These are phyloP conservation scores for Lipophrys pholis DNA, from an alignment of 2,113 vertebrate genomes.

Conservation along the genomic window DNA sequence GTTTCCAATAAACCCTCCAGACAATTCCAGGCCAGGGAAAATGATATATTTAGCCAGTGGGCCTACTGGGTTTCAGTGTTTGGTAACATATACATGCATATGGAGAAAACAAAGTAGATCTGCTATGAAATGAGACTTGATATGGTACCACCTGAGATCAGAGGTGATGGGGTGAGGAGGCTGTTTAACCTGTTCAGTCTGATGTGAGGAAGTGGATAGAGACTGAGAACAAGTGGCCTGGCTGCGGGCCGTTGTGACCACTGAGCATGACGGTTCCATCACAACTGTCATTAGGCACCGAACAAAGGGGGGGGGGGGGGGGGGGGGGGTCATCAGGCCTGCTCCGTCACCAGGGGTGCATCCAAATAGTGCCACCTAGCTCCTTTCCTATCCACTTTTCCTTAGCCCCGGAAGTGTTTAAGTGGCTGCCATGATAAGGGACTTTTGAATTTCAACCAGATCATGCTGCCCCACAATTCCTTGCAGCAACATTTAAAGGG, in stretches of 20 bases:
- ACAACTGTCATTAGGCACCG: conserved; percentile 76
- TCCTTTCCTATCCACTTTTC: too few species aligned
- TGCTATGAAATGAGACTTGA: conserved; percentile 42
- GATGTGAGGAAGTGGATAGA: conserved; percentile 28
- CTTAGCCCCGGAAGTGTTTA: too few species aligned
- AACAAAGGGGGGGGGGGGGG: conserved; percentile 70
- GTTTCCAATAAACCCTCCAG: conserved; percentile 82
- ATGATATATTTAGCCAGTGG: conserved; percentile 69
- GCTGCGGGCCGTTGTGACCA: conserved; percentile 69
- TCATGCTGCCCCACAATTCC: too few species aligned
- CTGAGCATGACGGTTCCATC: conserved; percentile 82
- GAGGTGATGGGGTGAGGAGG: conserved; percentile 35
- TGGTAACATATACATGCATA: conserved; percentile 38
- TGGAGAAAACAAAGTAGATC: conserved; percentile 37
- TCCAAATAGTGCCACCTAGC: conserved; percentile 12
- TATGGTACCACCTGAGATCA: conserved; percentile 36
- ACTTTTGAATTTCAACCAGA: too few species aligned
- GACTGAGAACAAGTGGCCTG: conserved; percentile 32
- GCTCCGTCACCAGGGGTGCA: conserved; percentile 43
- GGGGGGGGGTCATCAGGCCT: conserved; percentile 46
- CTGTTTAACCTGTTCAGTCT: conserved; percentile 38
- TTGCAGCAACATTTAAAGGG: too few species aligned
- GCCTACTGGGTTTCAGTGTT: conserved; percentile 50
- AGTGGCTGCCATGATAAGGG: too few species aligned
- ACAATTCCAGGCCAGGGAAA: conserved; percentile 78